Evolutionary conservation across 2,888 invertebrate species (phyloP).

Genomic region (Netelia fuscicornis): DNA sequence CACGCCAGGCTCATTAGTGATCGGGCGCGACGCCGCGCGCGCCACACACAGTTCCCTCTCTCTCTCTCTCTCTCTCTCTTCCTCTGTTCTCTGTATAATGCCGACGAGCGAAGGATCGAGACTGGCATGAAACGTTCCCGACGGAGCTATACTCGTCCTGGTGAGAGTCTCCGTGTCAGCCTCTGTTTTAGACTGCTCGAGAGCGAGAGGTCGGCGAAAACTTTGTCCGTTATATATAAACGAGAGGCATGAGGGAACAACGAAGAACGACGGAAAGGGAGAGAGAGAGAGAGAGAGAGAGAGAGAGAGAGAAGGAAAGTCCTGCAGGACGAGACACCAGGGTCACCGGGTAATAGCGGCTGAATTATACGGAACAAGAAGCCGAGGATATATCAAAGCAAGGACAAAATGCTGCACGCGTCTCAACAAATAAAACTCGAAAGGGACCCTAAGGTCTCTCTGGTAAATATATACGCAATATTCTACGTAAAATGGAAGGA

Average conservation of each 20-base stretch:
- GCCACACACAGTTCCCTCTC: conserved; percentile 17
- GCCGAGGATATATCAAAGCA: conserved; percentile 14
- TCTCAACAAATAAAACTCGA: background rate
- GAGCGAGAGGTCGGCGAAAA: conserved; percentile 43
- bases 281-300: conserved; percentile 33
- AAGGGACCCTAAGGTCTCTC: background rate
- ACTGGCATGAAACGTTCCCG: conserved; percentile 47
- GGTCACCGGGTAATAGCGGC: conserved; percentile 14
- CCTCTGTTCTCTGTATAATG: conserved; percentile 2
- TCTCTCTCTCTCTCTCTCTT: background rate
- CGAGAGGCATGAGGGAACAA: conserved; percentile 13
- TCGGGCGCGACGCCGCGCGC: conserved; percentile 55
- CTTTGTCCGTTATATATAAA: conserved; percentile 61
- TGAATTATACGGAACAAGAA: conserved; percentile 7
- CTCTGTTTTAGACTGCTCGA: conserved; percentile 31
- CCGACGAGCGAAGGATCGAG: conserved; percentile 15
- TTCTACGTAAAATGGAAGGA: no score
- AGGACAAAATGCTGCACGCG: conserved; percentile 16
- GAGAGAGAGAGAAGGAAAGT: conserved; percentile 12
- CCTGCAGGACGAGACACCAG: conserved; percentile 9
- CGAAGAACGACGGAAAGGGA: conserved; percentile 6
- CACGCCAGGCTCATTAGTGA: conserved; percentile 72
- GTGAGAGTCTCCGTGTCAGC: conserved; percentile 25
- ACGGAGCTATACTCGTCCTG: conserved; percentile 22
- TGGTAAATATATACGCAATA: background rate